Base-by-base conservation (phyloP, 2,888 invertebrate genomes). In the Standfussiana lucernea region DNA sequence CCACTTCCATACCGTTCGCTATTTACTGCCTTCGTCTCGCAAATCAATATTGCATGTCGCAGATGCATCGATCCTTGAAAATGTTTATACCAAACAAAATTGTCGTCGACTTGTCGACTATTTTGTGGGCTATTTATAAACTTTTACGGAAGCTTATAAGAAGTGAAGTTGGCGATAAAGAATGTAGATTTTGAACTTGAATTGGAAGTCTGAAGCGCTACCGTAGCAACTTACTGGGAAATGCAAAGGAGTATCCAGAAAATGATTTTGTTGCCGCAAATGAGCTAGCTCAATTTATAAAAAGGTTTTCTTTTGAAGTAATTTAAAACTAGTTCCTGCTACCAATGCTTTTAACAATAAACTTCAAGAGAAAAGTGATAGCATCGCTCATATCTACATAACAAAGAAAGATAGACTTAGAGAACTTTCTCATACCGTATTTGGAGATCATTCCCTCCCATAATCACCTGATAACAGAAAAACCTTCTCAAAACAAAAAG, bases 31-130 rank as follows among this genome's bases (percentile, higher is more conserved):
- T 91, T 91, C 92, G 92, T 91, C 92, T 93, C 89, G 89, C 92
- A 90, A 95, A 96, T 95, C 95, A 95, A 95, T 95, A 95, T 91
- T 89, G 92, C 91, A 91, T 91, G 92, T 93, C 92, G 92, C 93
- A 92, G 93, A 93, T 93, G 95, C 93, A 92, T 88, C 85, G 90
- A 90, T 85, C 85, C 89, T 88, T 88, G 87, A 88, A 89, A 91
- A 91, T 90, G 93, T 91, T 89, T 89, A 89, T 89, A 84, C 81
- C 86, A 89, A 92, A 92, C 89, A 88, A 90, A 91, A 89, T 90
- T 89, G 83, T 77, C 82, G 78, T 72, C 56, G 59, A 78, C 40
- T 74, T 82, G 75, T 72, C 42, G 40, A 79, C 62, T 62, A 83
- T 79, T 82, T 77, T 68, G 45, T 75, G 62, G 50, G 72, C 75